Conservation (phyloP, 2,888 invertebrate genomes). For the Automeris io region DNA sequence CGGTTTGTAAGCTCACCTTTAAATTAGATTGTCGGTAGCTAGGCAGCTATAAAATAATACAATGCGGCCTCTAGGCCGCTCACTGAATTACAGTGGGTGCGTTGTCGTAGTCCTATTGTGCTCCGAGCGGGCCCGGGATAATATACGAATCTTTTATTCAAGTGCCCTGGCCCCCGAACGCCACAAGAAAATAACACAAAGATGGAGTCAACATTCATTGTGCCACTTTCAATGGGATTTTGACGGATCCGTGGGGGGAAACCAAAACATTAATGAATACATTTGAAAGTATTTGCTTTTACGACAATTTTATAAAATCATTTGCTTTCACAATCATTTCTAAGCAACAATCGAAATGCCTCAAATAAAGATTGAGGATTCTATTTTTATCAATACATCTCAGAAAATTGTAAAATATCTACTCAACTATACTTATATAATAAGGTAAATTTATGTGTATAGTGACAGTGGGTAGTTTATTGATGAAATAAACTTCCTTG, state of each 20-base stretch:
- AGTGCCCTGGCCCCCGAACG: conserved; percentile 60
- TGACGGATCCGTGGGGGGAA: conserved; percentile 46
- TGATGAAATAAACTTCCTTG: conserved; percentile 50
- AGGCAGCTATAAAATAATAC: conserved; percentile 40
- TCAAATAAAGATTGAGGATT: not conserved
- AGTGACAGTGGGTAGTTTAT: not conserved
- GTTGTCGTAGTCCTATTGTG: conserved; percentile 64
- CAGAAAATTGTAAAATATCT: too few species aligned
- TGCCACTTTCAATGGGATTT: conserved; percentile 62
- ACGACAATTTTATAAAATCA: conserved; percentile 10
- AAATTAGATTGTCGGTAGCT: conserved; percentile 41
- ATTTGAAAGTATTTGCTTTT: conserved; percentile 7
- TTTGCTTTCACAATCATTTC: not conserved
- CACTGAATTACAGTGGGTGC: conserved; percentile 60
- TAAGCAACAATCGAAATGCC: not conserved
- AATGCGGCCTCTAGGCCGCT: conserved; percentile 52
- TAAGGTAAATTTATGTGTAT: not conserved
- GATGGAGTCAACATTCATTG: conserved; percentile 66
- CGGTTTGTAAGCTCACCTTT: conserved; percentile 27
- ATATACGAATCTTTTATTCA: conserved; percentile 75
- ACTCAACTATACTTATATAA: not conserved
- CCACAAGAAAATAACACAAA: conserved; percentile 65
- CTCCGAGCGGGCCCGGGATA: conserved; percentile 49
- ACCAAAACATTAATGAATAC: conserved; percentile 26
- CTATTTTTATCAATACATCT: too few species aligned